phyloP scores from a whole-genome alignment of 2,113 vertebrate genomes.

The Cinclus cinclus region DNA sequence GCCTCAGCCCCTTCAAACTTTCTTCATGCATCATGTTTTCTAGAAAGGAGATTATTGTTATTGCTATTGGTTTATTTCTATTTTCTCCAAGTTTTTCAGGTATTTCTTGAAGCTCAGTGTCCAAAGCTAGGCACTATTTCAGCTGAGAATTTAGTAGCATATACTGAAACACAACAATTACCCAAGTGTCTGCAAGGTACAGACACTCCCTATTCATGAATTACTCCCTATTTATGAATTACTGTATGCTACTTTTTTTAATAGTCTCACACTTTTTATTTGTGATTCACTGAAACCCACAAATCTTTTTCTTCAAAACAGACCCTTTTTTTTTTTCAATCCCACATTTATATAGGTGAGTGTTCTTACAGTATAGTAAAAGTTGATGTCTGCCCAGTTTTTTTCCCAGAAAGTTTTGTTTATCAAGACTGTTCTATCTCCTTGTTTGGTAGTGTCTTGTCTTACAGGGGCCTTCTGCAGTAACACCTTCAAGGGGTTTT shows the following conservation, averaged over 20 bases:
- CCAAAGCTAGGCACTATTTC: not conserved
- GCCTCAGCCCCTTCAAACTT: not conserved
- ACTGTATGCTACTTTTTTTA: not conserved
- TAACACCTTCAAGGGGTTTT: not conserved
- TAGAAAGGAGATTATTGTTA: not conserved
- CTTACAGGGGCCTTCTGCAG: not conserved
- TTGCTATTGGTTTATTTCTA: not conserved
- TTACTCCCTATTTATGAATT: not conserved
- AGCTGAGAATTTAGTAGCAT: not conserved
- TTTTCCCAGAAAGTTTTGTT: not conserved
- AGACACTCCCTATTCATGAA: not conserved
- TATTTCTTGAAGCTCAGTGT: not conserved
- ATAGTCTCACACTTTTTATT: not conserved
- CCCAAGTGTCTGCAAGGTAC: not conserved
- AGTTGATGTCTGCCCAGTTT: rapidly evolving
- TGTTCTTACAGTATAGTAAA: not conserved
- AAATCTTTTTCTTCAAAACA: not conserved
- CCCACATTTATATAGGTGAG: not conserved
- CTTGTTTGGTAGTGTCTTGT: not conserved
- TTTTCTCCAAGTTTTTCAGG: not conserved
- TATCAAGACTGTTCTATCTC: not conserved
- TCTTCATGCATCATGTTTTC: not conserved
- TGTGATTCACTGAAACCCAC: not conserved
- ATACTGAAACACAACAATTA: not conserved
- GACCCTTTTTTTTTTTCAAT: not conserved